A percentile compares a stretch with the other conserved stretches of the same genome.
Conservation (phyloP, 2,797 vertebrate species). For the Paratrypauchen microcephalus region DNA sequence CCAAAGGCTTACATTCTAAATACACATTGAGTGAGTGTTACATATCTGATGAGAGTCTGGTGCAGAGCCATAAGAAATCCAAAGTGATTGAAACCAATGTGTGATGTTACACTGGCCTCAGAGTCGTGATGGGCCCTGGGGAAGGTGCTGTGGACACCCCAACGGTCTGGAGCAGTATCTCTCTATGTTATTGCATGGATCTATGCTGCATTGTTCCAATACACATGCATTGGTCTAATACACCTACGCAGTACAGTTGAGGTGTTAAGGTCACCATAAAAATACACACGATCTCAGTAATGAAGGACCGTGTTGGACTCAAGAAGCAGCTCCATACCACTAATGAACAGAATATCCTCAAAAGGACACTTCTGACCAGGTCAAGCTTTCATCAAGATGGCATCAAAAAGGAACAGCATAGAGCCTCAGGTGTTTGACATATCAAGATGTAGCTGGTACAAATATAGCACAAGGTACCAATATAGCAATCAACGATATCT, state of each 20-base stretch:
- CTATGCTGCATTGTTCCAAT: too few relatives aligned
- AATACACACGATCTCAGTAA: slow-evolving; percentile 33
- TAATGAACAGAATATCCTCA: slow-evolving; percentile 47
- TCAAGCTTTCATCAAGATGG: slow-evolving; percentile 18
- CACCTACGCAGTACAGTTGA: too few relatives aligned
- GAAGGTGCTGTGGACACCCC: too few relatives aligned
- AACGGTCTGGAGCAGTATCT: too few relatives aligned
- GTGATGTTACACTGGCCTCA: too few relatives aligned
- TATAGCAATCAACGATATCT: background rate
- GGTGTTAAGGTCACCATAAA: slow-evolving; percentile 34
- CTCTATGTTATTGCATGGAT: too few relatives aligned
- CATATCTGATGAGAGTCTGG: too few relatives aligned
- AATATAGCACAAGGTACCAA: background rate
- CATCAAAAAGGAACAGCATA: slow-evolving; percentile 14
- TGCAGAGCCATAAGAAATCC: too few relatives aligned
- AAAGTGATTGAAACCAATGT: too few relatives aligned
- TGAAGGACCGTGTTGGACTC: slow-evolving; percentile 35
- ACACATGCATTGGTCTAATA: too few relatives aligned
- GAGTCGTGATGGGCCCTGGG: too few relatives aligned
- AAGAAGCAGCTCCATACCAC: slow-evolving; percentile 32
- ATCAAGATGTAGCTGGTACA: background rate
- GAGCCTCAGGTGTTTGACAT: slow-evolving; percentile 23
- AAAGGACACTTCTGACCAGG: slow-evolving; percentile 35
- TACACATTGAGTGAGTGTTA: slow-evolving; percentile 10
- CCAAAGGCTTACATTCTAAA: background rate